Conservation (phyloP, 2,113 vertebrate species). For the Saguinus midas region DNA sequence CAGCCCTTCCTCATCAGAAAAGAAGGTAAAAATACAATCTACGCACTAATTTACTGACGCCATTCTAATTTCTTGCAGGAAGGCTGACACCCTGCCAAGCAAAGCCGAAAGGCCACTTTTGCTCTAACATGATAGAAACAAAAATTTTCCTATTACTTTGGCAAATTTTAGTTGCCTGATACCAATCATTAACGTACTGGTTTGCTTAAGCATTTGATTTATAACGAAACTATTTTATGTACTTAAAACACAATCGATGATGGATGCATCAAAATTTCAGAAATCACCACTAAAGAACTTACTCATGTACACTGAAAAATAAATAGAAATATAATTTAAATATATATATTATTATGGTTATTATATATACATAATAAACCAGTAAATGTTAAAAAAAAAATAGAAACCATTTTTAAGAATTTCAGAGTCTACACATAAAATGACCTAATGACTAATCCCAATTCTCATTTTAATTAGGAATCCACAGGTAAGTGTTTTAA, state of each 20-base stretch:
- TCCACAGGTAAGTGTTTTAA: not conserved
- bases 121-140: not conserved
- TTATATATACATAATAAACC: no score
- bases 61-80: not conserved
- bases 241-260: not conserved
- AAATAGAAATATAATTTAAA: no score
- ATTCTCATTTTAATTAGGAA: conserved; percentile 33
- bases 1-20: conserved; percentile 1
- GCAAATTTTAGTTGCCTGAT: conserved; percentile 38
- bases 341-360: no score
- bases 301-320: no score
- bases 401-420: conserved; percentile 1
- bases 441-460: not conserved
- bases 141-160: conserved; percentile 13
- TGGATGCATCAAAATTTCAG: no score
- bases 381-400: no score
- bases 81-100: conserved; percentile 45
- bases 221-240: not conserved
- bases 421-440: not conserved
- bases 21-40: conserved; percentile 53
- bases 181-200: not conserved
- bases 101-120: conserved; percentile 42
- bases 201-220: conserved; percentile 1
- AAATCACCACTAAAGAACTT: no score
- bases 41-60: conserved; percentile 38